These are phyloP conservation scores for Dione juno DNA, from an alignment of 2,888 invertebrate genomes.

Conservation along the genomic window DNA sequence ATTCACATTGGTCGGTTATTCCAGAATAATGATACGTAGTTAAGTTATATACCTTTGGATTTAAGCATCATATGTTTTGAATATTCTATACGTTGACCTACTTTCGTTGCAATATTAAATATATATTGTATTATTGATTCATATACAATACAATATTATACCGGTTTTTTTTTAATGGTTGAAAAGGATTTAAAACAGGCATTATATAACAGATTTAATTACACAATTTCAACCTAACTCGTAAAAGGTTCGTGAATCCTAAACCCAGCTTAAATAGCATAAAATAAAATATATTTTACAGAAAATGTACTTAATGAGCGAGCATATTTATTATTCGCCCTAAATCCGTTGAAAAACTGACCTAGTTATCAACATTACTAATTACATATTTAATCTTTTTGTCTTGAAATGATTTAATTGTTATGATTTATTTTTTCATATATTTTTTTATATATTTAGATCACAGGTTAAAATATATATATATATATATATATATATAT, in stretches of 20 bases:
- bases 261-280: not conserved
- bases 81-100: not conserved
- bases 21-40: too few relatives aligned
- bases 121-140: not conserved
- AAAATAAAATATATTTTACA: not conserved
- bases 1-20: not conserved
- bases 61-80: not conserved
- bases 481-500: too few relatives aligned
- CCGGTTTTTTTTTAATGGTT: not conserved
- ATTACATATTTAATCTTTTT: not conserved
- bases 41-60: not conserved
- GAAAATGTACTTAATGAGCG: constrained; percentile 2
- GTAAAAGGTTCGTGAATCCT: not conserved
- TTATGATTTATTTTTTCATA: not conserved
- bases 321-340: constrained; percentile 6
- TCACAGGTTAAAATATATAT: too few relatives aligned
- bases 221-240: not conserved
- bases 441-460: constrained; percentile 20
- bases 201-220: not conserved
- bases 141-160: not conserved
- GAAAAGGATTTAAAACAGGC: not conserved
- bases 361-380: not conserved
- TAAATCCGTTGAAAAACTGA: constrained; percentile 13
- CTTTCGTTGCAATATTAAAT: not conserved
- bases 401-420: not conserved